These are phyloP conservation scores for Gephyroberyx darwinii DNA, from an alignment of 2,797 vertebrate species.

Conservation along the genomic window DNA sequence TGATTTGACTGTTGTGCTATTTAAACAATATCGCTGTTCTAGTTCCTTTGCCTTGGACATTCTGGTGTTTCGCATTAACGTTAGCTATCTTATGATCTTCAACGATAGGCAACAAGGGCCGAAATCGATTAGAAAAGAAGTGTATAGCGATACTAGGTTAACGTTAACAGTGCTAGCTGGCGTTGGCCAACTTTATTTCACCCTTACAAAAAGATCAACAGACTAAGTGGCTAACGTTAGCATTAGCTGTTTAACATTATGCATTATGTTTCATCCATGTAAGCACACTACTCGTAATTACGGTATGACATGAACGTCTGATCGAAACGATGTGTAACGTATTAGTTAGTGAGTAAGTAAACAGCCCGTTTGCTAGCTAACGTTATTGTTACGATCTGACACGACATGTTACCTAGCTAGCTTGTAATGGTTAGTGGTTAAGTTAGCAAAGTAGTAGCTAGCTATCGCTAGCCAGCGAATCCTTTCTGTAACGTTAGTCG, in stretches of 20 bases:
- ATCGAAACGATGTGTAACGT: neutral
- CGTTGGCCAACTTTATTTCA: neutral
- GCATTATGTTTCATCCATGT: constrained; percentile 29
- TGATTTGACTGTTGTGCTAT: constrained; percentile 55
- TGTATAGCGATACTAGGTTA: neutral
- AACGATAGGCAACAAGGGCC: constrained; percentile 8
- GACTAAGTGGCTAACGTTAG: constrained; percentile 44
- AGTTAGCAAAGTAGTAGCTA: constrained; percentile 15
- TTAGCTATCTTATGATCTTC: constrained; percentile 35
- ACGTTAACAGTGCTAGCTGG: neutral
- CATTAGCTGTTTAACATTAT: constrained; percentile 46
- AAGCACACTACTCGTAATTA: constrained; percentile 21
- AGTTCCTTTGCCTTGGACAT: constrained; percentile 64
- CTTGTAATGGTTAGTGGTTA: neutral
- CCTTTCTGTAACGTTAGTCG: constrained; percentile 17
- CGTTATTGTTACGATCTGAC: neutral
- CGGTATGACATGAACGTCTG: constrained; percentile 9
- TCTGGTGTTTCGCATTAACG: constrained; percentile 48
- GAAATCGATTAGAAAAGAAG: constrained; percentile 17
- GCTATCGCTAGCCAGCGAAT: constrained; percentile 47
- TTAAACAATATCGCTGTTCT: constrained; percentile 55
- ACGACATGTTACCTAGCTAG: constrained; percentile 8
- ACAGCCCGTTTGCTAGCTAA: neutral
- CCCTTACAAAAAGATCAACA: neutral
- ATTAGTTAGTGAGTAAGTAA: neutral